Percentiles rank a stretch among this genome's conserved stretches.
These are phyloP conservation scores for Chrysogorgia sp. DNA, from an alignment of 92 coral and sea anemone genomes.

Conservation along the genomic window DNA sequence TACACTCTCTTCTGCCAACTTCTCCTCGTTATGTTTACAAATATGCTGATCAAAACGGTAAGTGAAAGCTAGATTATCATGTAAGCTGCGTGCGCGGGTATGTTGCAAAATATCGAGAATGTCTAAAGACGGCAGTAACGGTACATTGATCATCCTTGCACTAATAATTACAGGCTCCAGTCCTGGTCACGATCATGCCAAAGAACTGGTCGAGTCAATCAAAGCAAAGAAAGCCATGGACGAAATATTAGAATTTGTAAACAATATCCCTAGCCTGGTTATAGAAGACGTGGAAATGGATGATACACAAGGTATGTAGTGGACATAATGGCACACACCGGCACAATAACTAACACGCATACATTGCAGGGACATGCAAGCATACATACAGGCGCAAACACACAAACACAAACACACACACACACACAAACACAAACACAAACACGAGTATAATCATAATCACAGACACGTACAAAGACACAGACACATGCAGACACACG, in stretches of 20 bases:
- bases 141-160: not conserved
- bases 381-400: no score
- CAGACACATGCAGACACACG: no score
- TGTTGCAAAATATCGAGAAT: not conserved
- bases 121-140: not conserved
- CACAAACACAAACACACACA: no score
- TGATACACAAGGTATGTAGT: slow-evolving; percentile 43
- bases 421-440: no score
- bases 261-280: slow-evolving; percentile 74
- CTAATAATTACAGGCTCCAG: slow-evolving; percentile 58
- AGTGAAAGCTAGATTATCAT: slow-evolving; percentile 1
- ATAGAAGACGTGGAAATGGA: slow-evolving; percentile 62
- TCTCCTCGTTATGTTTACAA: slow-evolving; percentile 71
- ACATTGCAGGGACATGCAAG: no score
- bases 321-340: no score
- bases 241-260: slow-evolving; percentile 80
- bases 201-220: slow-evolving; percentile 82
- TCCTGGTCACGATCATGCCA: slow-evolving; percentile 87
- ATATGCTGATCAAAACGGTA: slow-evolving; percentile 62
- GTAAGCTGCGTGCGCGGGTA: not conserved
- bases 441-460: no score
- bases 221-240: slow-evolving; percentile 87
- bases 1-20: slow-evolving; percentile 73
- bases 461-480: no score
- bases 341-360: no score